Conservation (phyloP, 2,797 vertebrate species). For the Macrochelys suwanniensis region DNA sequence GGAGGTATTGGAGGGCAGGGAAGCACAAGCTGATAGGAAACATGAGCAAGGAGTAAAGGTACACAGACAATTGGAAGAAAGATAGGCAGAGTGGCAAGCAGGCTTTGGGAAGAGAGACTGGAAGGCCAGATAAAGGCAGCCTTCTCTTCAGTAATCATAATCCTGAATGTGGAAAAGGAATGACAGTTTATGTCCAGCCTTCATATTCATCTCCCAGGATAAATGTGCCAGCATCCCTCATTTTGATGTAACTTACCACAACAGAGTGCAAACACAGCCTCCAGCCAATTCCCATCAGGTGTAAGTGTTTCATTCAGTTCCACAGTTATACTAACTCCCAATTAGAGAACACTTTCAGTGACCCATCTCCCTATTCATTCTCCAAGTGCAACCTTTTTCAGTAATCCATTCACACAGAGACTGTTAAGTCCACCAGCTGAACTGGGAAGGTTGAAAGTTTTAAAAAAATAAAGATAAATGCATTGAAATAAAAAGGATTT, state of each 20-base stretch:
- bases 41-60: rapidly evolving
- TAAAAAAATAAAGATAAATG: background rate
- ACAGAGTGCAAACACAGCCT: background rate
- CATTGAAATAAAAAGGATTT: background rate
- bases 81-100: background rate
- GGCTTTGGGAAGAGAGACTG: background rate
- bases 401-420: conserved; percentile 2
- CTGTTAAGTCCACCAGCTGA: background rate
- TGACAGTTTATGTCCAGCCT: background rate
- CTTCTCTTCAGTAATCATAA: background rate
- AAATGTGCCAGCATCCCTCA: background rate
- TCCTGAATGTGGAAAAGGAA: background rate
- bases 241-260: rapidly evolving
- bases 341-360: background rate
- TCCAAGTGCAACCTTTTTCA: background rate
- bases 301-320: background rate
- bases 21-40: background rate
- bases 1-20: background rate
- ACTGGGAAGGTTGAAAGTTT: background rate
- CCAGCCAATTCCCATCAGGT: background rate
- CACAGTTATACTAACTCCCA: background rate
- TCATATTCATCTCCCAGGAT: background rate
- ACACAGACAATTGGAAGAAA: background rate
- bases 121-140: background rate
- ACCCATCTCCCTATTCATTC: background rate